Evolutionary conservation across 2,113 vertebrate genomes (phyloP).

Genomic region (Terrapene triunguis): DNA sequence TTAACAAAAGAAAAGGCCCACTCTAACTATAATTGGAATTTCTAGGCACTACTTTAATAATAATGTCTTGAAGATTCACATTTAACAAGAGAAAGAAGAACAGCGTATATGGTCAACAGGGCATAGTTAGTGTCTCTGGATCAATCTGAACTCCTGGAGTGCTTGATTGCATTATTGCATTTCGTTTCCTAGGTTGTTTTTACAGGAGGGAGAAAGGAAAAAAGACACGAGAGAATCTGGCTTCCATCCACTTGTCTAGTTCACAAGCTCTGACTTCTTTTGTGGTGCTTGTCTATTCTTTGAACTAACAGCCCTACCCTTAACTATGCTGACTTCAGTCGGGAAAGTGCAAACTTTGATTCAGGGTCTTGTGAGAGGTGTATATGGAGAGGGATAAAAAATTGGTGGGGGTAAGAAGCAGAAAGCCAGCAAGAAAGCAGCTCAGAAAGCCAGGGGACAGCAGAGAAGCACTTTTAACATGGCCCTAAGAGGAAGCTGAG

Average conservation of each 20-base stretch:
- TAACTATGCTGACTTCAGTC: not conserved
- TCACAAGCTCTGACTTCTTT: not conserved
- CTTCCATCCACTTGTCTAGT: not conserved
- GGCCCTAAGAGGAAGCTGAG: not conserved
- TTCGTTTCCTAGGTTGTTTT: not conserved
- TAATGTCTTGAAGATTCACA: accelerated
- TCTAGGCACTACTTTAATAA: not conserved
- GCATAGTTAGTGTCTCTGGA: not conserved
- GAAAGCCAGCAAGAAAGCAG: not conserved
- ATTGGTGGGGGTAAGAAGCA: not conserved
- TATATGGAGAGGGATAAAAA: not conserved
- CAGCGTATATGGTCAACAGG: accelerated
- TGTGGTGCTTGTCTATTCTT: not conserved
- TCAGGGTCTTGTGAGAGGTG: not conserved
- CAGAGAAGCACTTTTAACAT: not conserved
- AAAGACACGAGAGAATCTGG: accelerated
- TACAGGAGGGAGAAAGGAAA: not conserved
- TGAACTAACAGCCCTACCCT: not conserved
- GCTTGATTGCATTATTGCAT: not conserved
- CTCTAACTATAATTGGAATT: not conserved
- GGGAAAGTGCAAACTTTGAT: not conserved
- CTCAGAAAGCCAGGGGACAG: no score
- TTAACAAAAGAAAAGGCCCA: not conserved
- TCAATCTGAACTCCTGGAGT: accelerated
- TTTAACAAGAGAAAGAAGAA: not conserved